These are phyloP conservation scores for Sminthopsis crassicaudata DNA, from an alignment of 2,113 vertebrate genomes.

Conservation along the genomic window DNA sequence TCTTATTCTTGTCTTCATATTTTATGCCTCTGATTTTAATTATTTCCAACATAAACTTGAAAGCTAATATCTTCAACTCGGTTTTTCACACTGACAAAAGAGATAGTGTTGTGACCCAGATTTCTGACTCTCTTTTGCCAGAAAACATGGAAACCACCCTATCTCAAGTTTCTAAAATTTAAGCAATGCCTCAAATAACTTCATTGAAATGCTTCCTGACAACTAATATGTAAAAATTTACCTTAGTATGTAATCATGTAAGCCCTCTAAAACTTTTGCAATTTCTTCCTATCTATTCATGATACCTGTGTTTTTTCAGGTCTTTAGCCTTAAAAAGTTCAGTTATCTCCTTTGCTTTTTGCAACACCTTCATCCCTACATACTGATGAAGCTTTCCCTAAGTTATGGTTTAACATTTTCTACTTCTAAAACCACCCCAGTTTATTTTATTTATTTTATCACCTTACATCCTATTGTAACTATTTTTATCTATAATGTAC, in stretches of 20 bases:
- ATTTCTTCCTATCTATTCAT: neutral
- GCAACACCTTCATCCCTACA: neutral
- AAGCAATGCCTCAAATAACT: neutral
- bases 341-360: neutral
- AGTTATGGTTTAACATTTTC: neutral
- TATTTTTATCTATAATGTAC: too few relatives aligned
- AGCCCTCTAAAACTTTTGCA: neutral
- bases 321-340: neutral
- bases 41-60: neutral
- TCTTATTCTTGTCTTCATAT: neutral
- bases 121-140: neutral
- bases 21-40: neutral
- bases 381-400: neutral
- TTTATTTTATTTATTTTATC: too few relatives aligned
- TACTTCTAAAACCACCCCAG: neutral
- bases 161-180: neutral
- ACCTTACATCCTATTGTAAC: too few relatives aligned
- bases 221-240: neutral
- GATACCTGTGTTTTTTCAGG: neutral
- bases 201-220: neutral
- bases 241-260: neutral
- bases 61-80: too few relatives aligned
- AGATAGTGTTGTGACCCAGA: too few relatives aligned
- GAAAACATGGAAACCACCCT: neutral
- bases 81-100: neutral